A percentile compares a stretch with the other conserved stretches of the same genome.
Conservation (phyloP, 1,140 invertebrate species). For the Mizuhopecten yessoensis region DNA sequence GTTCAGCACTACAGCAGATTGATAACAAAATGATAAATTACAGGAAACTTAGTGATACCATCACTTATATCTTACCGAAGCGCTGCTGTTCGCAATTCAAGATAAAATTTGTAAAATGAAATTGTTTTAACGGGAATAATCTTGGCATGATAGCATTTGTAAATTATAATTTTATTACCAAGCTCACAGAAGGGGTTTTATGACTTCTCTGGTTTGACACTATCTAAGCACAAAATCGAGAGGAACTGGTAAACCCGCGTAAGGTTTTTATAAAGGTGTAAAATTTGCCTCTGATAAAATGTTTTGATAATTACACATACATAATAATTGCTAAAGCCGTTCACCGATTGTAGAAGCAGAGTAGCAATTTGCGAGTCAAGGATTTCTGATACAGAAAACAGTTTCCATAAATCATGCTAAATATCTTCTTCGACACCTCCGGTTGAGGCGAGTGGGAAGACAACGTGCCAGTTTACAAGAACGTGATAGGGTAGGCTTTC, state of each 20-base stretch:
- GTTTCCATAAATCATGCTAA: conserved; percentile 30
- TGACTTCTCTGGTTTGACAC: background rate
- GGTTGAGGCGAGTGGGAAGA: background rate
- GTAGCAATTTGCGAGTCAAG: conserved; percentile 16
- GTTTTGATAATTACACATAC: conserved; percentile 35
- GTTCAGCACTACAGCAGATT: background rate
- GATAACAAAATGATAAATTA: conserved; percentile 40
- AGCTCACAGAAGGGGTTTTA: conserved; percentile 33
- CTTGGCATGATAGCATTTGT: conserved; percentile 38
- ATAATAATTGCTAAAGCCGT: conserved; percentile 25
- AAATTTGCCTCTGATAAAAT: conserved; percentile 17
- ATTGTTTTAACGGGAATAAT: conserved; percentile 39
- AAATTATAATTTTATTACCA: conserved; percentile 40
- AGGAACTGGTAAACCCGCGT: background rate
- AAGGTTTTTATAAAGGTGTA: conserved; percentile 39
- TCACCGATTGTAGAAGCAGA: background rate
- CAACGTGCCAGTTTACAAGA: background rate
- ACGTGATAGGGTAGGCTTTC: background rate
- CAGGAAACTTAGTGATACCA: background rate
- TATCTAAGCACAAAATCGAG: conserved; percentile 25
- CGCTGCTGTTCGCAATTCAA: conserved; percentile 5
- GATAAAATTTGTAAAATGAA: conserved; percentile 40
- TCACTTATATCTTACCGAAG: conserved; percentile 9
- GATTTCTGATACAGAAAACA: conserved; percentile 34
- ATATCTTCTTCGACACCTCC: conserved; percentile 20